Evolutionary conservation across 2,797 vertebrate species (phyloP).

Genomic region (Lutjanus argentimaculatus): DNA sequence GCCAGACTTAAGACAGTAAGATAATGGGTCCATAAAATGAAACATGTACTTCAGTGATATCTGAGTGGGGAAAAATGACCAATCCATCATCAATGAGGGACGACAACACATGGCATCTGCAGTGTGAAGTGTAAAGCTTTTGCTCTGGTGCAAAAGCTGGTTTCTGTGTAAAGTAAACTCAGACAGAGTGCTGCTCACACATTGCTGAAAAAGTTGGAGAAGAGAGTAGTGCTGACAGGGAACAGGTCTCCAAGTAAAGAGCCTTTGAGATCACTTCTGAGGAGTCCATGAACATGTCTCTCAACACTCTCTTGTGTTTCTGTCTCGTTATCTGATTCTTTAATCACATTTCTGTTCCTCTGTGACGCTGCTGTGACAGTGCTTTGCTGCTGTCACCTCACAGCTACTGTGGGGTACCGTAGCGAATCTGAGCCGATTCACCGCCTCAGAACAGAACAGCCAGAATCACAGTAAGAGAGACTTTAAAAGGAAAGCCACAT

Average conservation of each 20-base stretch:
- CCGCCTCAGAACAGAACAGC: slow-evolving; percentile 52
- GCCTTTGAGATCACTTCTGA: slow-evolving; percentile 68
- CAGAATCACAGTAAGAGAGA: slow-evolving; percentile 55
- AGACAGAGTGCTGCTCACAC: slow-evolving; percentile 56
- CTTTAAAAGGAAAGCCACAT: slow-evolving; percentile 48
- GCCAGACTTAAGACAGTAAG: too few species aligned
- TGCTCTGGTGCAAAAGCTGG: slow-evolving; percentile 28
- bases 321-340: slow-evolving; percentile 71
- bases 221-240: slow-evolving; percentile 68
- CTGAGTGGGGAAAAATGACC: slow-evolving; percentile 48
- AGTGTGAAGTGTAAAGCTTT: slow-evolving; percentile 46
- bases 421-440: slow-evolving; percentile 46
- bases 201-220: slow-evolving; percentile 56
- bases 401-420: slow-evolving; percentile 41
- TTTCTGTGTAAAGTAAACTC: slow-evolving; percentile 65
- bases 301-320: slow-evolving; percentile 67
- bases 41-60: slow-evolving; percentile 16
- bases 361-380: slow-evolving; percentile 54
- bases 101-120: slow-evolving; percentile 36
- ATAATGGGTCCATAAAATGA: neutral
- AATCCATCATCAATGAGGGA: slow-evolving; percentile 32
- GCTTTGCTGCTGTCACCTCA: slow-evolving; percentile 61
- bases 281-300: slow-evolving; percentile 55
- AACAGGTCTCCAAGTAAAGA: slow-evolving; percentile 71
- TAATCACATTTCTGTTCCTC: slow-evolving; percentile 69